Evolutionary conservation across 2,113 vertebrate species (phyloP), one percentile per base, ranked within the genome.

Genomic region (Jaculus jaculus): DNA sequence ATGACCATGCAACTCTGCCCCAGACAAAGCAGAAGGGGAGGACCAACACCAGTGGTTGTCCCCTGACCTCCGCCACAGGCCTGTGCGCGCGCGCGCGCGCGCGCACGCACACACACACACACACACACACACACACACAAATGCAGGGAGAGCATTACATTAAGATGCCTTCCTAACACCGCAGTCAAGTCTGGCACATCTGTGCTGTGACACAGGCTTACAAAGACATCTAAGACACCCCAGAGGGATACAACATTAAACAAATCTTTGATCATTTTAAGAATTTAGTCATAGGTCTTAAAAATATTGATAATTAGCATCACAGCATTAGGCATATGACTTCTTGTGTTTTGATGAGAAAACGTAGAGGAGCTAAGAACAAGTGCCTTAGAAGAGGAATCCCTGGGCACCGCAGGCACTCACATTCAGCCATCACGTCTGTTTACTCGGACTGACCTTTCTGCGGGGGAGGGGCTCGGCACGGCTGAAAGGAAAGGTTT

Each of bases 381-480:
- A 92, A 54, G 77, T 51, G 8, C 84, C 84, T 87, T 65, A 94
- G 89, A 86, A 93, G 69, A 89, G 42, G 89, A 93, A 92, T 75
- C 77, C 78, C 28, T 17, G 63, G 89, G 91, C 34, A 82, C 87
- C 68, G 61, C 71, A 28, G 30, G 51, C 69, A 65, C 82, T 92
- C 89, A 89, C n/a, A n/a, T 61, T 78, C 94, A 82, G 87, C 78
- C 18, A 3, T 88, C 89, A 91, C 28, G 47, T 89, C 92, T 96
- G 66, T 97, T 96, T 97, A 85, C 89, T 95, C 21, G 95, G 82
- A 79, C 92, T 96, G 97, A 95, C 94, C 96, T 97, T 96, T 97
- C 89, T 91, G 92, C 83, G 87, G 94, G 94, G 88, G 87, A 94
- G 96, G 97, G 72, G 90, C 93, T 93, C 71, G 94, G 96, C 90